Evolutionary conservation across 2,888 invertebrate genomes (phyloP).

Genomic region (Cyrtodaria siliqua): DNA sequence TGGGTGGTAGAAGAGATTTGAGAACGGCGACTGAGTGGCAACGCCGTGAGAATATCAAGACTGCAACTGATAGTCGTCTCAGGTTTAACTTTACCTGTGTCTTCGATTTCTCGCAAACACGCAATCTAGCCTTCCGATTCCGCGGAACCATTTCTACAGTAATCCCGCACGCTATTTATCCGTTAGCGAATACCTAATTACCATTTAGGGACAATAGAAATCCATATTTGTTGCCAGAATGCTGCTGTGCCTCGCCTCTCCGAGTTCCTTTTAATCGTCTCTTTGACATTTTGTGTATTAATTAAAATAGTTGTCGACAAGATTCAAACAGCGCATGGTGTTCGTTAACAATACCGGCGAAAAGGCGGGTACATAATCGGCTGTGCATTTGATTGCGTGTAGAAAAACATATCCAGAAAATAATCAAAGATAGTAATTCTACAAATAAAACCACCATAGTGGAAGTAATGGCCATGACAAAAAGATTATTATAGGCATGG

Average conservation of each 20-base stretch:
- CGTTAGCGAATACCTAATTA: conserved; percentile 55
- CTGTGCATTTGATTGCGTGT: not conserved
- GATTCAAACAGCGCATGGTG: conserved; percentile 26
- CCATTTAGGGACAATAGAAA: conserved; percentile 19
- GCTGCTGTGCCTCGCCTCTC: conserved; percentile 26
- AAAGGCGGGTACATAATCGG: not conserved
- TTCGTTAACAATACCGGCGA: conserved; percentile 18
- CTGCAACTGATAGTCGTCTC: conserved; percentile 39
- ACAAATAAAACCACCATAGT: too few species aligned
- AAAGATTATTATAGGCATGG: too few species aligned
- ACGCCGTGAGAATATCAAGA: conserved; percentile 41
- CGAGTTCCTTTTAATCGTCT: conserved; percentile 45
- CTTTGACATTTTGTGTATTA: conserved; percentile 41
- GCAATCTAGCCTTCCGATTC: conserved; percentile 25
- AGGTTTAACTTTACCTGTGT: conserved; percentile 26
- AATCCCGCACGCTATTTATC: conserved; percentile 52
- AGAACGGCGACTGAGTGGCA: conserved; percentile 21
- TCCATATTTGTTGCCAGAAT: conserved; percentile 33
- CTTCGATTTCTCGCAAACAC: conserved; percentile 28
- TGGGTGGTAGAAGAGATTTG: conserved; percentile 18
- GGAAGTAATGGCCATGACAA: too few species aligned
- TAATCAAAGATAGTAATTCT: too few species aligned
- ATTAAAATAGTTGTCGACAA: conserved; percentile 37
- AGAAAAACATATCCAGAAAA: too few species aligned
- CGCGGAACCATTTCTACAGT: conserved; percentile 23